Base-by-base conservation (phyloP, 2,888 invertebrate genomes). In the Rotaria sp. region DNA sequence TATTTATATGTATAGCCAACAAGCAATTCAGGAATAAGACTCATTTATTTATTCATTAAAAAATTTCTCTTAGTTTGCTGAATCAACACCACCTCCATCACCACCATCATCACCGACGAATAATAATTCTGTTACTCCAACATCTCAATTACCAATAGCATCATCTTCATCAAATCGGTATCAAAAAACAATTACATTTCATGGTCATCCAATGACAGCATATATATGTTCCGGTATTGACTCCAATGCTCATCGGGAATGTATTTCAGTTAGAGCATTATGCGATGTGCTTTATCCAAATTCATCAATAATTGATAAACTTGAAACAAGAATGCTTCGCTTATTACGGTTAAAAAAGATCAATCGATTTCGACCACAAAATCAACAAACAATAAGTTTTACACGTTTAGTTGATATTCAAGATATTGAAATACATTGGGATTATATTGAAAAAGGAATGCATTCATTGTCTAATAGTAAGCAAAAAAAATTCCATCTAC, bases 291-390 rank as follows among this genome's bases (percentile, higher is more conserved):
- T 80, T 11, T 80, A n/a, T 80, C 80, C 80, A 1, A 45, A 45
- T 45, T 41, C 45, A 13, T 26, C 41, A 13, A 67, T 67, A 8
- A 26, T 80, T 1, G 80, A 80, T 45, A 80, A 80, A n/a, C 26
- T 80, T 41, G 45, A 41, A 45, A 5, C 35, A 67, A 18, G 15
- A 67, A 21, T 67, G 21, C 67, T 67, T 67, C 80, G 80, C 2
- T 80, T 45, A 45, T 80, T 80, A 80, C 24, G 80, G 45, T 11
- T 26, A 5, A 80, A 80, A 80, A 45, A 45, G 11, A 80, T 80
- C 26, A 80, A 80, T 80, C 80, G 80, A n/a, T 80, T 80, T 45
- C 80, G 80, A 45, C 80, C 80, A n/a, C 80, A 80, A 80, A 45
- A 80, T 80, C 80, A 41, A 45, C 45, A 80, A 41, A 18, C 67